Evolutionary conservation across 2,113 vertebrate species (phyloP), one percentile per base, ranked within the genome.

Genomic region (Callaeas wilsoni): DNA sequence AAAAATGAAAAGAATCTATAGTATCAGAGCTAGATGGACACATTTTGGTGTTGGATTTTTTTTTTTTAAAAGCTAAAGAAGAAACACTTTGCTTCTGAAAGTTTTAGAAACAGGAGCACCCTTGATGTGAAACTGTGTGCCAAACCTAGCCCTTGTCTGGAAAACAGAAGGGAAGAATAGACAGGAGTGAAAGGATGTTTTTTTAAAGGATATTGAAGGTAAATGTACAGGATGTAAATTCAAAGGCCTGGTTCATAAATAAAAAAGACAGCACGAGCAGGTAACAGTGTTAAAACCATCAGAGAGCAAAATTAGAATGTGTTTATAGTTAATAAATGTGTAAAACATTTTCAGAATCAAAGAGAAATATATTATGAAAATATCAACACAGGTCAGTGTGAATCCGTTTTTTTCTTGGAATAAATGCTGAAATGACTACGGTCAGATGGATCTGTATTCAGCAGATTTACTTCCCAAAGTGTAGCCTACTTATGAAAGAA

Each of bases 141-240:
- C 68, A 75, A 85, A 55, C 33, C 35, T 27, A 68, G 50, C 64
- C 56, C 49, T 64, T 22, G 49, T 44, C 75, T 84, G 65, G 81
- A 91, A 89, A 96, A 63, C 41, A 94, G 78, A 95, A 90, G 30
- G 59, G 47, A 96, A 93, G 57, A 91, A 95, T 10, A 85, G 57
- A 79, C n/a, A 93, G 65, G 86, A 96, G n/a, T 62, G 33, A 93
- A 93, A 64, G 42, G 49, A 41, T 41, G 57, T 75, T 78, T 83
- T 91, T 13, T 1, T 4, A 49, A 94, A 95, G 89, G 81, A 90
- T 78, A 84, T 32, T 19, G 44, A 88, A 25, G 21, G 7, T 46
- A 80, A 92, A 42, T 32, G 81, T 95, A 89, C 89, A 94, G 91
- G 89, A 96, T 88, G 82, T 84, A 50, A 86, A 91, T 86, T n/a